These are phyloP conservation scores for Meloidogyne floridensis DNA, from an alignment of 1,140 invertebrate species.

Conservation along the genomic window DNA sequence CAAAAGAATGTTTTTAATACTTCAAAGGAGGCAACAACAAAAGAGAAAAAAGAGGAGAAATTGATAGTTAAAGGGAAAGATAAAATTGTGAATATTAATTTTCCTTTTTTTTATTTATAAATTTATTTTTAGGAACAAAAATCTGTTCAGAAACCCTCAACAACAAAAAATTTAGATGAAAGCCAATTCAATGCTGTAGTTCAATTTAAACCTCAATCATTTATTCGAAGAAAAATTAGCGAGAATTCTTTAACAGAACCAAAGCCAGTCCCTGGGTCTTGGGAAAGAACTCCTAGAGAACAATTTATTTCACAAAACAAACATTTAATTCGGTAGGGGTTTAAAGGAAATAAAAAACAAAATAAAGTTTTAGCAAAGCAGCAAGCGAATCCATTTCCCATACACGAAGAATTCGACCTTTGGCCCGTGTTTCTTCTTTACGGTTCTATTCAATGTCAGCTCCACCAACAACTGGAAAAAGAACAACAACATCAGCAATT, in stretches of 20 bases:
- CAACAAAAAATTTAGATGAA: conserved; percentile 33
- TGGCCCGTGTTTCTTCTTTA: background rate
- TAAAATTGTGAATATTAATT: background rate
- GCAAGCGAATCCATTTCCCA: conserved; percentile 13
- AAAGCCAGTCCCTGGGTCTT: conserved; percentile 42
- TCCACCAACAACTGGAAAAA: background rate
- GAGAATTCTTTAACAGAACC: background rate
- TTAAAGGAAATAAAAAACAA: background rate
- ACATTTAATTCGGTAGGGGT: conserved; percentile 33
- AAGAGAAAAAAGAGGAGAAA: too few relatives aligned
- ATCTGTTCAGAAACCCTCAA: background rate
- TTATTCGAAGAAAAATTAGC: conserved; percentile 16
- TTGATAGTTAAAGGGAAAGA: background rate
- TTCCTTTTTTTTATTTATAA: background rate
- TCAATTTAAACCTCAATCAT: conserved; percentile 29
- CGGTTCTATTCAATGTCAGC: background rate
- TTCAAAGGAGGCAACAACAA: too few relatives aligned
- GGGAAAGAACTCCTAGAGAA: conserved; percentile 34
- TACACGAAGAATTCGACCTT: background rate
- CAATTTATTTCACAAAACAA: conserved; percentile 43
- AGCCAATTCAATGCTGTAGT: conserved; percentile 50
- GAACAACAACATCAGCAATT: conserved; percentile 14
- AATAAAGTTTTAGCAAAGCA: background rate
- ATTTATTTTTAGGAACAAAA: background rate
- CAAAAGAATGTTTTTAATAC: too few relatives aligned